Conservation (phyloP, 2,797 vertebrate species). For the Helarctos malayanus region DNA sequence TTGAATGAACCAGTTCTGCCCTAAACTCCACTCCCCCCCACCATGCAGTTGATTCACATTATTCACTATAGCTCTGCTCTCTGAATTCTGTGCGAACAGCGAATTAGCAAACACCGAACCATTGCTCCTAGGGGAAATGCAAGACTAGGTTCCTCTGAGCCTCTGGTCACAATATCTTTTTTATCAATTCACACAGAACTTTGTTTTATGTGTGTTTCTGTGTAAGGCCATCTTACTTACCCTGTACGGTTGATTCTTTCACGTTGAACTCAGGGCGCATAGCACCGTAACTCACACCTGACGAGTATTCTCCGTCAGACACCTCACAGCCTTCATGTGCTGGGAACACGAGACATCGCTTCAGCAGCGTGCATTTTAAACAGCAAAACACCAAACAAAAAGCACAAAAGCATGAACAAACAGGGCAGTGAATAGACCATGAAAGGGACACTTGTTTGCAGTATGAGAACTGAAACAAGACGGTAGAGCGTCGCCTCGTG, state of each 20-base stretch:
- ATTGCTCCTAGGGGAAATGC: neutral
- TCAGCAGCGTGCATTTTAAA: neutral
- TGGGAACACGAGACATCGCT: neutral
- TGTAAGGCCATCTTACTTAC: neutral
- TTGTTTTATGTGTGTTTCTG: neutral
- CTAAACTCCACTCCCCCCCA: rapidly evolving
- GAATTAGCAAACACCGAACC: neutral
- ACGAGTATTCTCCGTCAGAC: rapidly evolving
- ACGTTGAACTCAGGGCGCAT: neutral
- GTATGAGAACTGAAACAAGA: neutral
- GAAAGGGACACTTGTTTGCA: neutral
- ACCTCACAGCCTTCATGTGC: neutral
- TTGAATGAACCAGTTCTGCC: neutral
- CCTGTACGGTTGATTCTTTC: neutral
- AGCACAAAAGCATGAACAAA: neutral
- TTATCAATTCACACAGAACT: neutral
- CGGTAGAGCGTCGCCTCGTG: neutral
- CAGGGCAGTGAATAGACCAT: neutral
- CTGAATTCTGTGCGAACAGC: neutral
- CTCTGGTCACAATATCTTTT: neutral
- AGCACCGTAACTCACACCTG: neutral
- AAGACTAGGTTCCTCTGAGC: neutral
- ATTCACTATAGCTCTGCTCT: neutral
- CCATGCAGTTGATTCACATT: neutral
- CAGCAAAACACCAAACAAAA: neutral